These are phyloP conservation scores for Microtus ochrogaster DNA, from an alignment of 2,113 vertebrate species.

Conservation along the genomic window DNA sequence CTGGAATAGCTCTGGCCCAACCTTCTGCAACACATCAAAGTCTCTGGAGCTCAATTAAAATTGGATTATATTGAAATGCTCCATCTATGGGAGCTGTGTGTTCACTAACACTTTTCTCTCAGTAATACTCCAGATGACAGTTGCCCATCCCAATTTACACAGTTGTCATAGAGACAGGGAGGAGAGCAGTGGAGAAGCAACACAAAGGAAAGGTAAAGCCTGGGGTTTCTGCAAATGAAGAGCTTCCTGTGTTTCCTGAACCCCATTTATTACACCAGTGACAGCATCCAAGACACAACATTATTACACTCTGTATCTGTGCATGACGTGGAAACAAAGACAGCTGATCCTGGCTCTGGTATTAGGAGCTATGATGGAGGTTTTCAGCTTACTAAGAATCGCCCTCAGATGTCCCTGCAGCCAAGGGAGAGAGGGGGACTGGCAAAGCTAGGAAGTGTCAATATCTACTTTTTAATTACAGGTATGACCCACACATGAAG, in stretches of 20 bases:
- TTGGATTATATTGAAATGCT: slow-evolving; percentile 99
- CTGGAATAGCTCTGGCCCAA: slow-evolving; percentile 95
- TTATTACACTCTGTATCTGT: slow-evolving; percentile 34
- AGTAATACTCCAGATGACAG: slow-evolving; percentile 96
- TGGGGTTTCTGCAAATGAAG: slow-evolving; percentile 86
- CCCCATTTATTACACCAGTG: slow-evolving; percentile 70
- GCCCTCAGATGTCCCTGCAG: slow-evolving; percentile 60
- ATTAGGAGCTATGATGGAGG: slow-evolving; percentile 26
- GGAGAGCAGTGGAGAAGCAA: slow-evolving; percentile 86
- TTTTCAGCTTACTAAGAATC: slow-evolving; percentile 72
- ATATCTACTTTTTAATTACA: slow-evolving; percentile 60
- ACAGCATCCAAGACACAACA: slow-evolving; percentile 61
- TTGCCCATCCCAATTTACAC: slow-evolving; percentile 96
- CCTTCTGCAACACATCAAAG: slow-evolving; percentile 96
- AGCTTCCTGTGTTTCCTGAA: slow-evolving; percentile 67
- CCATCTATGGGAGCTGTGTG: slow-evolving; percentile 91
- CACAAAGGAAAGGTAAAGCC: slow-evolving; percentile 90
- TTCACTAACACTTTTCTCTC: slow-evolving; percentile 94
- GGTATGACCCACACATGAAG: slow-evolving; percentile 25
- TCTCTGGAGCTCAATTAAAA: slow-evolving; percentile 99
- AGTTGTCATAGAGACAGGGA: slow-evolving; percentile 97
- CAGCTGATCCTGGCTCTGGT: slow-evolving; percentile 44
- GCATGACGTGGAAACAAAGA: slow-evolving; percentile 35
- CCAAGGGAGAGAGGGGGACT: slow-evolving; percentile 31
- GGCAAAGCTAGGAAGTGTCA: slow-evolving; percentile 50